phyloP scores from a whole-genome alignment of 2,113 vertebrate species.

The Halcyon malimbica region DNA sequence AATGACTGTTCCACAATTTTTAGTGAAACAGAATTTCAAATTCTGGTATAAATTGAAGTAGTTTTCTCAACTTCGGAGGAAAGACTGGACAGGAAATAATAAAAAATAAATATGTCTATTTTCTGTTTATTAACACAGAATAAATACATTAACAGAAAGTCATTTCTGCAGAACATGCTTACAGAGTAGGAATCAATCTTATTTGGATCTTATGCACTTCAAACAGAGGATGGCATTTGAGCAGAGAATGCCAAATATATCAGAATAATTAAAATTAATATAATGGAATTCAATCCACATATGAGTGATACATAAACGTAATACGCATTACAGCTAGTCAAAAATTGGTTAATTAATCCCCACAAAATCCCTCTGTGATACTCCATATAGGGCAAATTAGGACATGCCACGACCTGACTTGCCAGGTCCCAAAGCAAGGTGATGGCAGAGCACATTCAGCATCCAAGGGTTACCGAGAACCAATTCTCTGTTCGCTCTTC shows the following conservation, averaged over 20 bases:
- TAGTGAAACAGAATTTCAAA: neutral
- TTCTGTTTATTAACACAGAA: neutral
- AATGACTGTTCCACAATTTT: neutral
- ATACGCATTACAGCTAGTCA: neutral
- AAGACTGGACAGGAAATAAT: neutral
- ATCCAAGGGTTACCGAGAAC: neutral
- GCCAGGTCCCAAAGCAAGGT: neutral
- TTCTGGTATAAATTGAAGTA: neutral
- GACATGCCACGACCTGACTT: neutral
- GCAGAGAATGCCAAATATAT: neutral
- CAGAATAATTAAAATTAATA: neutral
- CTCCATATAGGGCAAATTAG: neutral
- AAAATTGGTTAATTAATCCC: neutral
- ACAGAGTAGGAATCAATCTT: neutral
- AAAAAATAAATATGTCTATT: neutral
- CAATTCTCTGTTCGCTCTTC: neutral
- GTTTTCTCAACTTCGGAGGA: neutral
- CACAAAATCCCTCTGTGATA: neutral
- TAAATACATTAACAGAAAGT: neutral
- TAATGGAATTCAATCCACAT: neutral
- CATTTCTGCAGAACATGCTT: neutral
- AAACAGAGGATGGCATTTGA: neutral
- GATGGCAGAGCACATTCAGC: neutral
- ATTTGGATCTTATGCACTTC: neutral
- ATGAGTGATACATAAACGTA: neutral